Base-by-base conservation (phyloP, 2,888 invertebrate species). In the Chirona hameri region DNA sequence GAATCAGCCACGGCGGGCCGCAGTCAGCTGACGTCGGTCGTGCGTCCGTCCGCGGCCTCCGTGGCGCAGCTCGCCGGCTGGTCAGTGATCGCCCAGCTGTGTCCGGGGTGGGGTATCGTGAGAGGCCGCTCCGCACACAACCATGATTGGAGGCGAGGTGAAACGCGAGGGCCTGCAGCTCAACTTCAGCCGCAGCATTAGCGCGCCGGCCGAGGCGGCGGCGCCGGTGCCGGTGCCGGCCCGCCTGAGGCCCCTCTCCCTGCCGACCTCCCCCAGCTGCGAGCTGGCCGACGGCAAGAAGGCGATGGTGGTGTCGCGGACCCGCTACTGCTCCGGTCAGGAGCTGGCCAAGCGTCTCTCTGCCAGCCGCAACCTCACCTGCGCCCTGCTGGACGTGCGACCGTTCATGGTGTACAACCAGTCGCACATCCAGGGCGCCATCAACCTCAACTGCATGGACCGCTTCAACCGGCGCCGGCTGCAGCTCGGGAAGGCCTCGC, bases 381-480 rank as follows among this genome's bases (percentile, higher is more conserved):
- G 89, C 86, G 88, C 92, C 27, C 87, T 92, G 14, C 87, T 93
- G 82, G 93, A 93, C 87, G 92, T 92, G 87, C 90, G 93, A 80
- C 91, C 93, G 2, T 93, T 93, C 87, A 90, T 93, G 85, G 91
- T 92, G 83, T 93, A 91, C 89, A 93, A 93, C 87, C 90, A 91
- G 85, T 91, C 91, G 87, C 93, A 93, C 88, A 91, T 93, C 84
- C 89, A 90, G 83, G 92, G 92, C 69, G 91, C 92, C 46, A 90
- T 92, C 86, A 93, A 93, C 88, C 91, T 93, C 84, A 93, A 92
- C 87, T 93, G 93, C 87, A 91, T 92, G 60, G 93, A 93, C 87
- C 89, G 93, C 81, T 92, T 93, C 87, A 92, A 92, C 87, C 89
- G 92, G 83, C 89, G 91, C 85, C 88, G 93, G 52, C 88, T 93